Percentiles rank a stretch among this genome's conserved stretches.
Conservation (phyloP, 2,888 invertebrate species). For the Pemphredon lugubris region DNA sequence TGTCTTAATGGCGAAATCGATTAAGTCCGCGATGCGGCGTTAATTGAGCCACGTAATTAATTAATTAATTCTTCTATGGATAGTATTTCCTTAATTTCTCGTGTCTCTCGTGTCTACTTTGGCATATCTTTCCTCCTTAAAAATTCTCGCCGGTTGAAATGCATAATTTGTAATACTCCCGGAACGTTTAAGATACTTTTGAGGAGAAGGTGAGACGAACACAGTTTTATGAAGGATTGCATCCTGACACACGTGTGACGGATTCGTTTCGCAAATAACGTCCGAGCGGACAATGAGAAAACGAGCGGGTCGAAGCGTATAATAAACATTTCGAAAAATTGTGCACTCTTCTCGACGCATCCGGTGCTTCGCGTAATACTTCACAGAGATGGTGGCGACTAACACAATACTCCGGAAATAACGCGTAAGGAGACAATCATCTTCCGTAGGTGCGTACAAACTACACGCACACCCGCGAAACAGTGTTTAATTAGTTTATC, state of each 20-base stretch:
- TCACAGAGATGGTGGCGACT: constrained; percentile 10
- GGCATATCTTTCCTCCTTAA: too few species aligned
- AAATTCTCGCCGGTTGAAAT: too few species aligned
- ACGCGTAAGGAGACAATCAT: too few species aligned
- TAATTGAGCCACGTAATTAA: constrained; percentile 40
- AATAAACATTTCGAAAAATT: constrained; percentile 28
- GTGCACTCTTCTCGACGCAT: constrained; percentile 18
- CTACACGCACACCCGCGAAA: too few species aligned
- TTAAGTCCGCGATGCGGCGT: constrained; percentile 24
- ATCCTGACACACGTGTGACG: background rate
- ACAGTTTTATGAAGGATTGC: background rate
- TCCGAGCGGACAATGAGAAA: constrained; percentile 31
- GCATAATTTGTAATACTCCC: too few species aligned
- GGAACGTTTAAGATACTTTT: background rate
- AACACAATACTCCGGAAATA: background rate
- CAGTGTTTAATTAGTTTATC: too few species aligned
- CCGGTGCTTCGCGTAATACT: constrained; percentile 35
- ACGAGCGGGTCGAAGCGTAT: constrained; percentile 11
- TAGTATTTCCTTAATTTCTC: background rate
- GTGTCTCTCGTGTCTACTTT: constrained; percentile 37
- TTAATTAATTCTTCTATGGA: constrained; percentile 36
- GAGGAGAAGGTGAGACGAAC: background rate
- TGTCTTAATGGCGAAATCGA: constrained; percentile 38
- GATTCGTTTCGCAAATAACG: constrained; percentile 13
- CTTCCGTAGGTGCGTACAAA: too few species aligned